Evolutionary conservation across 2,888 invertebrate species (phyloP).

Genomic region (Pheosia tremula): DNA sequence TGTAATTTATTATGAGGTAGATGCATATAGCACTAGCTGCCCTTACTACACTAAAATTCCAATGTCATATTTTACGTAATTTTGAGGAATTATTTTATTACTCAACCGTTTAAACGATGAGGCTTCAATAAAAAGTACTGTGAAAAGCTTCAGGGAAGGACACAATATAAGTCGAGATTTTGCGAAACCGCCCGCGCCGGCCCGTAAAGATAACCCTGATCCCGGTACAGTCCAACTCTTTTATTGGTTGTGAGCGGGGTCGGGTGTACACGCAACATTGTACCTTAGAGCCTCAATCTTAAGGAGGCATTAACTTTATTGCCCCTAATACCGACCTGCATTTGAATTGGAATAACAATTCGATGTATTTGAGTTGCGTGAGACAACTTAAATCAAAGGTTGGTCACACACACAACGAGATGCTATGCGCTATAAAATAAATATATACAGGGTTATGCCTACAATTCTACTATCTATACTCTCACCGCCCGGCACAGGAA

Average conservation of each 20-base stretch:
- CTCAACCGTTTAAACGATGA: background rate
- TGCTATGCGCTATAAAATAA: no score
- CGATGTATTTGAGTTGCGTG: background rate
- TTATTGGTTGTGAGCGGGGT: conserved; percentile 24
- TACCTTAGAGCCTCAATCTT: conserved; percentile 35
- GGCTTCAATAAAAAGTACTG: conserved; percentile 4
- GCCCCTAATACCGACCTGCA: conserved; percentile 32
- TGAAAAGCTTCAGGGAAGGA: conserved; percentile 16
- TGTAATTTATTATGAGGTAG: no score
- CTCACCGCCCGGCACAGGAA: no score
- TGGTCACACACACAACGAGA: no score
- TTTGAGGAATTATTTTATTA: background rate
- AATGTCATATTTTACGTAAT: no score
- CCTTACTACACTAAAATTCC: no score
- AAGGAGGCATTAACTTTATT: conserved; percentile 29
- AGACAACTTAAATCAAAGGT: no score
- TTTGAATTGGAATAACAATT: conserved; percentile 38
- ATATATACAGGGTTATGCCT: no score
- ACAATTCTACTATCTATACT: no score
- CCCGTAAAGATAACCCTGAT: conserved; percentile 36
- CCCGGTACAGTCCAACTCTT: conserved; percentile 27
- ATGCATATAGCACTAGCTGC: no score
- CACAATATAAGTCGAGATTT: background rate
- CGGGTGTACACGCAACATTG: conserved; percentile 23
- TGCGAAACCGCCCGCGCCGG: conserved; percentile 10